Base-by-base conservation (phyloP, 1,140 invertebrate species). In the Triops cancriformis region DNA sequence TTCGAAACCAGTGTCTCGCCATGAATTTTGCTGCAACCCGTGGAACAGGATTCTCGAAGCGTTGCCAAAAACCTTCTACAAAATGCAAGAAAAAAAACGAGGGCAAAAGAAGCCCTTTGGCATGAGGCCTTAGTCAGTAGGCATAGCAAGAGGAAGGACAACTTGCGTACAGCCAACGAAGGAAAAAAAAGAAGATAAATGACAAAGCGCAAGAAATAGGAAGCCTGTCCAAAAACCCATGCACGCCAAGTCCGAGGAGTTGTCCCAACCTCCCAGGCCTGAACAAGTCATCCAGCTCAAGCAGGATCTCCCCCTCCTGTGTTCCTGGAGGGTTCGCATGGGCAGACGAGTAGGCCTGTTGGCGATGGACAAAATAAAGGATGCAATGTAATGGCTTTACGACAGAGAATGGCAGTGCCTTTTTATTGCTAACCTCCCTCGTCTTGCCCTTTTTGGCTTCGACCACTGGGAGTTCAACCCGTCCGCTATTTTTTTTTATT, bases 361-460 rank as follows among this genome's bases (percentile, higher is more conserved):
- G 51, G 51, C 51, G 51, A 64, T 64, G 51, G 51, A 64, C 51
- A 64, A 64, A 64, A 64, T 64, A 64, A 64, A 64, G 51, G 51
- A 64, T 64, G 51, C 51, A 64, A 64, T 64, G 51, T 64, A 64
- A 64, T 64, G 51, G 51, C 51, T 64, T 64, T 64, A 64, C 51
- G 51, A 64, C 51, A 64, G 14, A 64, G 51, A 64, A 64, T 64
- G 51, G 51, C 51, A 64, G 51, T 64, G 14, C 51, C 51, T 64
- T 64, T 64, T 64, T 64, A 64, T 64, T 64, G 51, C 51, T 64
- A 64, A 64, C 51, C 51, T 64, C 51, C 51, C 51, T 64, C 51
- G 51, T 64, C 51, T 64, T 64, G 51, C 51, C 51, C 51, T 64
- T 64, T 64, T 64, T 64, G 51, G 51, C 23, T 18, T 9, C 10